Percentiles rank a stretch among this genome's conserved stretches.
Evolutionary conservation across 2,113 vertebrate genomes (phyloP).

Genomic region (Rhadina sibilatrix): DNA sequence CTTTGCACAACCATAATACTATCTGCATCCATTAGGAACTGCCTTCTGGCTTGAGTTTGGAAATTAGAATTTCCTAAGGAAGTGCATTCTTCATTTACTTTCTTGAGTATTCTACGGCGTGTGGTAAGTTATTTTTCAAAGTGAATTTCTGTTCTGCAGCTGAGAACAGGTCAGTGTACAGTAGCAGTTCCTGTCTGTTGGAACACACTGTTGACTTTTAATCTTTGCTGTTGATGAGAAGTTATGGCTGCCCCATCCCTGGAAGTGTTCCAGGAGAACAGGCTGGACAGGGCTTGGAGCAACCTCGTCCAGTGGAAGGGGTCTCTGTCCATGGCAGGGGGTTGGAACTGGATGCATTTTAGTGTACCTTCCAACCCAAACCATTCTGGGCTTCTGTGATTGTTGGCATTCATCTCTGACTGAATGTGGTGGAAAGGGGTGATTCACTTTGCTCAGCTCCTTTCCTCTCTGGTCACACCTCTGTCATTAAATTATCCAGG

Average conservation of each 20-base stretch:
- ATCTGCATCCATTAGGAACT: not conserved
- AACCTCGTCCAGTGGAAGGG: not conserved
- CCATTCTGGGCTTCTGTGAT: not conserved
- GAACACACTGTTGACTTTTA: not conserved
- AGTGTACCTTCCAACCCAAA: accelerated
- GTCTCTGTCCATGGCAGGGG: not conserved
- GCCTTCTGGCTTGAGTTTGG: not conserved
- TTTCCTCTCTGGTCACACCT: not conserved
- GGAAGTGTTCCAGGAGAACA: not conserved
- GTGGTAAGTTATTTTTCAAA: not conserved
- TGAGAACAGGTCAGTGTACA: not conserved
- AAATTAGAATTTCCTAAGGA: not conserved
- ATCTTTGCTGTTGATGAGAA: not conserved
- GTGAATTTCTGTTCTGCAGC: not conserved
- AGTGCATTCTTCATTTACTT: not conserved
- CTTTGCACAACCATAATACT: not conserved
- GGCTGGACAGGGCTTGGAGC: not conserved
- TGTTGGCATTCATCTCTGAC: not conserved
- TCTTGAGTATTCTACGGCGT: not conserved
- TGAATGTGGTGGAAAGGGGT: not conserved
- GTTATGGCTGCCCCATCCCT: not conserved
- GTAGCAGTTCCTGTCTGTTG: not conserved
- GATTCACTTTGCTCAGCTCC: not conserved
- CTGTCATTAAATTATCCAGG: not conserved
- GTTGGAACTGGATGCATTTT: not conserved